Base-by-base conservation (phyloP, 1,140 invertebrate species). In the Drosophila orena region DNA sequence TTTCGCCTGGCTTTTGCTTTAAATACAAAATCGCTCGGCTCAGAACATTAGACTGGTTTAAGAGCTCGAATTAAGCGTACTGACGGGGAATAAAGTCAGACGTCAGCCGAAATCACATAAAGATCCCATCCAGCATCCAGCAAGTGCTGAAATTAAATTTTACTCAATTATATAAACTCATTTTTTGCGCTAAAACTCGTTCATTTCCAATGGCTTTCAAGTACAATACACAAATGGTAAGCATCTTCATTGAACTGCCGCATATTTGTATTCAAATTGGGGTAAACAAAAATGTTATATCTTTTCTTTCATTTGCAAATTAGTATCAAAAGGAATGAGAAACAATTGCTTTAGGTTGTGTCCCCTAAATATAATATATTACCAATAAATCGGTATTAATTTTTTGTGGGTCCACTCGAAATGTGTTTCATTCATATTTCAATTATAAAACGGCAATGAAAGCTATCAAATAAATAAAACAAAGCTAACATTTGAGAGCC, bases 1-100 rank as follows among this genome's bases (percentile, higher is more conserved):
- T 85, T 85, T 71, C 70, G 76, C 60, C 75, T 58, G 77, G 66
- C 64, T 59, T 53, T 73, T 69, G 68, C 72, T 76, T 89, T 85
- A 89, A 89, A 89, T 86, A 86, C 77, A 89, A 89, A 88, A 84
- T 79, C 80, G 62, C 77, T 56, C 44, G 34, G 70, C 44, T 70
- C 69, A 84, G 85, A 84, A 84, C 79, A 84, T 89, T 89, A 89
- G 84, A 89, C 43, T 71, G 81, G 69, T 84, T 84, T 58, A 68
- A 89, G 77, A 89, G 84, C 85, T 89, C 69, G 79, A 64, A 66
- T 76, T 64, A 83, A 79, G 50, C 66, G 76, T 56, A 81, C 17
- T 56, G 40, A 56, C 34, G 44, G 52, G 43, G 38, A 46, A 43
- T 38, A 59, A 60, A 46, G 44, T 74, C 50, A 34, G 44, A 60